These are phyloP conservation scores for Drosophila falleni DNA, from an alignment of 2,888 invertebrate species.

Conservation along the genomic window DNA sequence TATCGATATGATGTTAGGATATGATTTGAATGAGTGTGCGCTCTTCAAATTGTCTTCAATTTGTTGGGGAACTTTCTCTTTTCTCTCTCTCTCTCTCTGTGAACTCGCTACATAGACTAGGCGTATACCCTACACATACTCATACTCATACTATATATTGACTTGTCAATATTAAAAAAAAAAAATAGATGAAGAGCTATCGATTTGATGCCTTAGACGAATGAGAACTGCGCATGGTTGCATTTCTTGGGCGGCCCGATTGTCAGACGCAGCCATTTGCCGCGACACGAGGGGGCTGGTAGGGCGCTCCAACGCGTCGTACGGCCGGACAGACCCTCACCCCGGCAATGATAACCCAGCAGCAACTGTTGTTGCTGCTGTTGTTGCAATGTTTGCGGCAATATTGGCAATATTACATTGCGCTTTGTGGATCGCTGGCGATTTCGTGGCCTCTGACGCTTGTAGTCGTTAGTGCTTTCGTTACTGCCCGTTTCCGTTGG, in stretches of 20 bases:
- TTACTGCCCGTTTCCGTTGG: slow-evolving; percentile 59
- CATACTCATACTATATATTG: slow-evolving; percentile 39
- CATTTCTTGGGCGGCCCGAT: slow-evolving; percentile 85
- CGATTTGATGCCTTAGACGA: slow-evolving; percentile 79
- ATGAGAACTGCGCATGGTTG: slow-evolving; percentile 85
- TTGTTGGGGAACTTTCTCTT: background rate
- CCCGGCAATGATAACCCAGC: slow-evolving; percentile 88
- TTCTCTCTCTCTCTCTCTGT: background rate
- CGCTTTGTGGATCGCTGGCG: slow-evolving; percentile 48
- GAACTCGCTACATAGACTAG: slow-evolving; percentile 61
- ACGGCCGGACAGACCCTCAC: slow-evolving; percentile 92
- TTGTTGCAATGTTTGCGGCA: slow-evolving; percentile 50
- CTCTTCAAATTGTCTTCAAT: background rate
- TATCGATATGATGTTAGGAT: slow-evolving; percentile 53
- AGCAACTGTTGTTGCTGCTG: slow-evolving; percentile 43
- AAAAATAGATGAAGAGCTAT: background rate
- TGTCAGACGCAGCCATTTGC: slow-evolving; percentile 92
- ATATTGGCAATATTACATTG: slow-evolving; percentile 47
- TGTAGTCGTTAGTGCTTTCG: slow-evolving; percentile 67
- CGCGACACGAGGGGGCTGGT: slow-evolving; percentile 94
- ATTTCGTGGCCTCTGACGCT: slow-evolving; percentile 53
- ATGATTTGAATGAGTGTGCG: slow-evolving; percentile 45
- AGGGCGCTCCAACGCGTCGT: slow-evolving; percentile 94
- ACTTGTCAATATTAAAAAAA: slow-evolving; percentile 38
- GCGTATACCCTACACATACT: slow-evolving; percentile 56